Evolutionary conservation across 2,113 vertebrate species (phyloP).

Genomic region (Cisticola juncidis): DNA sequence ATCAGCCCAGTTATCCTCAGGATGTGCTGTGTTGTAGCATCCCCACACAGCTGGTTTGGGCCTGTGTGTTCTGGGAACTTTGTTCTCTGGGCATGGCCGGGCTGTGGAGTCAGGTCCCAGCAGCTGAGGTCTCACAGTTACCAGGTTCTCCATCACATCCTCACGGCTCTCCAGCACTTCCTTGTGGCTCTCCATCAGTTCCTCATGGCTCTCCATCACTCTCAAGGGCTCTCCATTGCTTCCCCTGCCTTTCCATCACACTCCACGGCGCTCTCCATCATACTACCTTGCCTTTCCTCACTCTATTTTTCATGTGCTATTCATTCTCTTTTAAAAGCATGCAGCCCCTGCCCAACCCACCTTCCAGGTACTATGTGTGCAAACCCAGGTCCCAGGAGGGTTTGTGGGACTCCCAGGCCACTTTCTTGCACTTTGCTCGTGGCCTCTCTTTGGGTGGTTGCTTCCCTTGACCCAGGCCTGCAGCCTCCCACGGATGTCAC

Average conservation of each 20-base stretch:
- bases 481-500: background rate
- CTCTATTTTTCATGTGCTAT: background rate
- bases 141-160: background rate
- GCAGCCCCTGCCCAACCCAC: background rate
- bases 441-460: background rate
- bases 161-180: background rate
- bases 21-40: background rate
- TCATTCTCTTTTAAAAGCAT: background rate
- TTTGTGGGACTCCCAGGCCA: background rate
- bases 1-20: background rate
- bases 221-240: background rate
- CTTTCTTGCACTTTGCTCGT: background rate
- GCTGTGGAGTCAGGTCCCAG: background rate
- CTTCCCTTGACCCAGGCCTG: background rate
- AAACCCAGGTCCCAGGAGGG: background rate
- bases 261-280: background rate
- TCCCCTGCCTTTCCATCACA: background rate
- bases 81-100: background rate
- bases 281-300: background rate
- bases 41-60: background rate
- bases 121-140: background rate
- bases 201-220: background rate
- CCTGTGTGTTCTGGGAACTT: fast-evolving
- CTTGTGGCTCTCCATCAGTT: background rate
- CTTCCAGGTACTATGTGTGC: fast-evolving